Conservation (phyloP, 1,140 invertebrate genomes). For the Anastrepha ludens region DNA sequence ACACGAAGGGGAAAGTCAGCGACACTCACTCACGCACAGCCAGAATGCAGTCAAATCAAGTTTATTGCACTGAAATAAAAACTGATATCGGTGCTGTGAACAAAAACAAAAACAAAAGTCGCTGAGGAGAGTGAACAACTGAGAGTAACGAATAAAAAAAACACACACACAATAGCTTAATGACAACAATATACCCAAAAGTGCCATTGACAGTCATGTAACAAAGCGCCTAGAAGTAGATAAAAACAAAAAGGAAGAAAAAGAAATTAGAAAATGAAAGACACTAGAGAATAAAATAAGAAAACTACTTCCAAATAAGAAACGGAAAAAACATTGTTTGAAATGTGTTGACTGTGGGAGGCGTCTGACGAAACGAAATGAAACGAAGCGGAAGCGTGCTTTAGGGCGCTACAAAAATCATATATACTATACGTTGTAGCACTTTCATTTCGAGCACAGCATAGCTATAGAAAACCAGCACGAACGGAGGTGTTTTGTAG, state of each 20-base stretch:
- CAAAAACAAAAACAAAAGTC: neutral
- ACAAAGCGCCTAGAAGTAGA: conserved; percentile 6
- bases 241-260: neutral
- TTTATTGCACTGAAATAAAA: conserved; percentile 27
- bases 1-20: neutral
- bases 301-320: neutral
- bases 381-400: neutral
- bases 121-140: neutral
- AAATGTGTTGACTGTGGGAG: conserved; percentile 9
- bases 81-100: neutral
- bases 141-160: neutral
- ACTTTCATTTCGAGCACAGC: neutral
- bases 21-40: neutral
- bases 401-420: neutral
- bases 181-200: conserved; percentile 43
- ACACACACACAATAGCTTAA: neutral
- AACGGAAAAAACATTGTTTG: neutral
- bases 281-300: neutral
- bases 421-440: neutral
- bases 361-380: neutral
- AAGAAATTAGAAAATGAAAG: conserved; percentile 23
- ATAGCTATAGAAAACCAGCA: neutral
- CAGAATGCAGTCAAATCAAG: neutral
- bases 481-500: neutral
- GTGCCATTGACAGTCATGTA: conserved; percentile 38